A percentile compares a stretch with the other conserved stretches of the same genome.
phyloP scores from a whole-genome alignment of 2,888 invertebrate genomes.

The Platerodrilus igneus region DNA sequence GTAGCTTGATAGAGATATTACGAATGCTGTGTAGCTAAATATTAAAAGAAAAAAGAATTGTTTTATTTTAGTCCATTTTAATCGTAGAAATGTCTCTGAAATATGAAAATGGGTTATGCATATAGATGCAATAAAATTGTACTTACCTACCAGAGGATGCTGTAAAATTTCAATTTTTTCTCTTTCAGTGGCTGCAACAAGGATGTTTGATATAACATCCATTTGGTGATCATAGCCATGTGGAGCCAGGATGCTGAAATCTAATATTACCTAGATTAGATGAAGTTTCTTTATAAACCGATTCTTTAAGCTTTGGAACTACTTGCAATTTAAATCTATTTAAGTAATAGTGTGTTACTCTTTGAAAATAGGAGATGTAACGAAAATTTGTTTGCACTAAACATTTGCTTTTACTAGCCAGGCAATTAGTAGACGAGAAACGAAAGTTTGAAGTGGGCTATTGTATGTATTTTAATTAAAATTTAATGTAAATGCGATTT shows the following conservation, averaged over 20 bases:
- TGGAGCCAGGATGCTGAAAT: conserved; percentile 46
- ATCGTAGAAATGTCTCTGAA: conserved; percentile 46
- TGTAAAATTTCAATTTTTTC: conserved; percentile 46
- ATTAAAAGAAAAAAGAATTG: conserved; percentile 49
- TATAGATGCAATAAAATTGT: conserved; percentile 2
- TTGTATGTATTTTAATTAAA: too few species aligned
- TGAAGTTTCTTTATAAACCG: too few species aligned
- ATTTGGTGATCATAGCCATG: conserved; percentile 44
- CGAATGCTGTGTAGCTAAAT: conserved; percentile 44
- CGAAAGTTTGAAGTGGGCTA: too few species aligned
- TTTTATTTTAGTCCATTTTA: conserved; percentile 53
- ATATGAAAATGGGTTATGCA: conserved; percentile 15
- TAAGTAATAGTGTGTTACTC: too few species aligned
- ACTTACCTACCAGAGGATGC: conserved; percentile 48
- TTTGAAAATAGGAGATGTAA: too few species aligned
- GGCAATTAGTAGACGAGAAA: too few species aligned
- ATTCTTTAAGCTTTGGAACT: too few species aligned
- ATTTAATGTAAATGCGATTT: too few species aligned
- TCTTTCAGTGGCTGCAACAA: conserved; percentile 43
- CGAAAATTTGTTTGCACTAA: too few species aligned
- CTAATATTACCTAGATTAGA: too few species aligned
- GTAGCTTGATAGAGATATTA: conserved; percentile 45
- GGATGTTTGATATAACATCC: conserved; percentile 46
- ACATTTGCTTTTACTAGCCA: too few species aligned
- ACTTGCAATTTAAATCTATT: too few species aligned